Percentiles rank a stretch among this genome's conserved stretches.
phyloP scores from a whole-genome alignment of 2,113 vertebrate genomes.

The Ctenodactylus gundi region DNA sequence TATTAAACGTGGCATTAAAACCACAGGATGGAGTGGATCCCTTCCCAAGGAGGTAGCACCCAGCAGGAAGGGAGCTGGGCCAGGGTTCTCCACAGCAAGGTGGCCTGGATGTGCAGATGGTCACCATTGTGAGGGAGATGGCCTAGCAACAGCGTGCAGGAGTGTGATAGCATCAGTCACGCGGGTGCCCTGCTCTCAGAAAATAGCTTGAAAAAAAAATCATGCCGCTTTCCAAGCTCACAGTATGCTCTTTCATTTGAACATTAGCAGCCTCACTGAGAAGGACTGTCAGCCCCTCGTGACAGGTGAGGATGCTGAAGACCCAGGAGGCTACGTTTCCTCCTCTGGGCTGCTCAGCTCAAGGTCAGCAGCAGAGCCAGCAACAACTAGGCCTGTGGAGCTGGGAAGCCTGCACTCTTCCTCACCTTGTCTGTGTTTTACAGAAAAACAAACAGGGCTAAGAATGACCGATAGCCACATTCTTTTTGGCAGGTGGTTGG shows the following conservation, averaged over 20 bases:
- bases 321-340: neutral
- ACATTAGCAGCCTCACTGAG: neutral
- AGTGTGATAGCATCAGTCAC: neutral
- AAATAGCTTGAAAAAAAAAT: neutral
- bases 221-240: accelerated
- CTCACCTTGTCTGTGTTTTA: neutral
- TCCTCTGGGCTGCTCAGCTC: neutral
- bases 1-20: no score
- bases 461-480: neutral
- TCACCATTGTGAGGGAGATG: neutral
- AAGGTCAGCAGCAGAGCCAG: neutral
- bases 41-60: neutral
- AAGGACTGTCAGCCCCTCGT: accelerated
- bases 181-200: neutral
- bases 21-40: accelerated
- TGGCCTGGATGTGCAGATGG: neutral
- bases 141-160: accelerated
- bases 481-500: neutral
- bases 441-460: neutral
- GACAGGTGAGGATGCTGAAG: neutral
- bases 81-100: no score
- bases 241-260: neutral
- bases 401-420: neutral
- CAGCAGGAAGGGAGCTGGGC: neutral
- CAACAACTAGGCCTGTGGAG: neutral